Conservation (phyloP, 2,888 invertebrate species). For the Tiphia femorata region DNA sequence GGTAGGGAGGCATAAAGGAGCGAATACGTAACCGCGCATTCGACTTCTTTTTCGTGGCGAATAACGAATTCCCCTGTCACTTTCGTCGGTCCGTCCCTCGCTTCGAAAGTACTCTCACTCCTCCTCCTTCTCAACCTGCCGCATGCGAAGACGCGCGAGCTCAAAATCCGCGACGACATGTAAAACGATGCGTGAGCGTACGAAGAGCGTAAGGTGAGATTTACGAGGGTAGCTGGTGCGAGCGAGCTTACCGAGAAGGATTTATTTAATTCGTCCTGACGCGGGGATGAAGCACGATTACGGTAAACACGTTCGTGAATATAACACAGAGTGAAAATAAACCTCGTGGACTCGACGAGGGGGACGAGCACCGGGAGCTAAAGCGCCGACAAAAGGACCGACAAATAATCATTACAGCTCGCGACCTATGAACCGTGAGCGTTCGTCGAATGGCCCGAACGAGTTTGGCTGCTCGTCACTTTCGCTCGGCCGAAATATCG, state of each 20-base stretch:
- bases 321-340: no score
- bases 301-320: no score
- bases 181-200: conserved; percentile 6
- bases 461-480: conserved; percentile 38
- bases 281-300: no score
- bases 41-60: background rate
- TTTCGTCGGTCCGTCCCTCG: conserved; percentile 2
- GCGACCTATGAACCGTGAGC: conserved; percentile 12
- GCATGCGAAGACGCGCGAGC: background rate
- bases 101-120: no score
- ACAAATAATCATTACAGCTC: no score
- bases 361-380: background rate
- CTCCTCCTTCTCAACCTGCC: no score
- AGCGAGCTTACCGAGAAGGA: no score
- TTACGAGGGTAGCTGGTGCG: no score
- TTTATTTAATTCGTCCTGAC: no score
- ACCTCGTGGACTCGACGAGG: background rate
- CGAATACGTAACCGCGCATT: background rate
- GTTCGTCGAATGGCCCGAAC: conserved; percentile 24
- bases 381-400: conserved; percentile 2
- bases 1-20: background rate
- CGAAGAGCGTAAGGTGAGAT: background rate
- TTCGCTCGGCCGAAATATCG: conserved; percentile 36
- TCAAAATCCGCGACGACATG: background rate
- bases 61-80: conserved; percentile 14